Evolutionary conservation across 2,113 vertebrate species (phyloP).

Genomic region (Leuciscus idus): DNA sequence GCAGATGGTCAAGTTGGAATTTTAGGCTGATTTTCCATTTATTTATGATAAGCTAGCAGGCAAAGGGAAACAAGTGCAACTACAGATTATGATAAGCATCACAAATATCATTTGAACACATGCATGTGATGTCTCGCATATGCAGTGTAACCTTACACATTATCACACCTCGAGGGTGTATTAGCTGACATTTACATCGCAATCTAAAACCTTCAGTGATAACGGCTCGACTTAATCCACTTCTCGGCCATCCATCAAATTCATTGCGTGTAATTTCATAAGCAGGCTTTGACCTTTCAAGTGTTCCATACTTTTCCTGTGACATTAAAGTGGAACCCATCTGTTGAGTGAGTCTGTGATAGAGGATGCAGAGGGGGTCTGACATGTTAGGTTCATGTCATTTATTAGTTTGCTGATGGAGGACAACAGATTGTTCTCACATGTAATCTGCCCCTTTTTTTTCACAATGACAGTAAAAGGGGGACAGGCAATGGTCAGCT

Average conservation of each 20-base stretch:
- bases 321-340: constrained; percentile 29
- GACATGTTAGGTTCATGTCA: neutral
- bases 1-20: constrained; percentile 70
- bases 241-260: neutral
- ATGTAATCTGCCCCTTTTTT: neutral
- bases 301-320: neutral
- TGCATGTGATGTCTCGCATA: neutral
- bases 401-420: constrained; percentile 22
- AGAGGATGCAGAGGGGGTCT: neutral
- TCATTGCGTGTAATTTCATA: constrained; percentile 10
- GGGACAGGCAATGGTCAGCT: neutral
- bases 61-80: constrained; percentile 59
- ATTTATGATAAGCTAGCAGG: constrained; percentile 65
- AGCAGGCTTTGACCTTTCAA: constrained; percentile 30
- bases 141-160: neutral
- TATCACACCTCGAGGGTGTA: constrained; percentile 5
- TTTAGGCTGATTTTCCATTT: constrained; percentile 68
- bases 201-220: neutral
- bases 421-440: constrained; percentile 20
- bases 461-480: neutral
- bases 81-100: constrained; percentile 69
- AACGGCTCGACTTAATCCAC: neutral
- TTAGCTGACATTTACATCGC: constrained; percentile 4
- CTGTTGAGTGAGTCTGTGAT: constrained; percentile 17
- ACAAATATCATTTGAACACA: constrained; percentile 4